phyloP scores from a whole-genome alignment of 2,113 vertebrate species.

The Phalacrocorax pelagicus region DNA sequence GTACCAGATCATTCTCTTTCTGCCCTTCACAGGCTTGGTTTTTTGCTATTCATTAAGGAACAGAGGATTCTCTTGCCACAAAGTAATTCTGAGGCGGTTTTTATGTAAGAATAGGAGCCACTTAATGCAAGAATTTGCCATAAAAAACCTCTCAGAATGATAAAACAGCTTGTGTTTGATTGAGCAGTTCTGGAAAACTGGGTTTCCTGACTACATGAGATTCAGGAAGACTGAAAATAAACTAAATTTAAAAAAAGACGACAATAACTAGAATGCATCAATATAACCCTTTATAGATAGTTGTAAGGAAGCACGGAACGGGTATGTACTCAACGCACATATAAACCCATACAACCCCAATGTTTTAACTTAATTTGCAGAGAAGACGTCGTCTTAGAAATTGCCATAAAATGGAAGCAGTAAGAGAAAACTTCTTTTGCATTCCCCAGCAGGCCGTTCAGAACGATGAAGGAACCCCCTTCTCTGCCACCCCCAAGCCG shows the following conservation, averaged over 20 bases:
- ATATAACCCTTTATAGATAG: neutral
- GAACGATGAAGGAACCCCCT: neutral
- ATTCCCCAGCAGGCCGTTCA: neutral
- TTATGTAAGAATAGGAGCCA: neutral
- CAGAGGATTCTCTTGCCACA: neutral
- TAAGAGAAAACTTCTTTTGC: neutral
- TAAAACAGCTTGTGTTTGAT: neutral
- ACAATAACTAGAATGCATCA: neutral
- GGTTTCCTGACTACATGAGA: neutral
- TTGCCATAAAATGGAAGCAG: neutral
- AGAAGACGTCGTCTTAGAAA: neutral
- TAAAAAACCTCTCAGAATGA: neutral
- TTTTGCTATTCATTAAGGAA: neutral
- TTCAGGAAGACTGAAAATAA: neutral
- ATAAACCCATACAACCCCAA: rapidly evolving
- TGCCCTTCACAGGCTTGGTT: neutral
- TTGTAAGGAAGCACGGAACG: neutral
- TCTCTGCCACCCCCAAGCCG: rapidly evolving
- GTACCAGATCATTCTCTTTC: rapidly evolving
- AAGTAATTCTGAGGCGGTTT: neutral
- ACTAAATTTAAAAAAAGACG: neutral
- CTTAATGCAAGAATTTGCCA: neutral
- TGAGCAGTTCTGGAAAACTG: neutral
- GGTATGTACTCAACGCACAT: rapidly evolving
- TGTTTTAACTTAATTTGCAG: too few species aligned